Evolutionary conservation across 1,140 invertebrate genomes (phyloP).

Genomic region (Oncopeltus fasciatus): DNA sequence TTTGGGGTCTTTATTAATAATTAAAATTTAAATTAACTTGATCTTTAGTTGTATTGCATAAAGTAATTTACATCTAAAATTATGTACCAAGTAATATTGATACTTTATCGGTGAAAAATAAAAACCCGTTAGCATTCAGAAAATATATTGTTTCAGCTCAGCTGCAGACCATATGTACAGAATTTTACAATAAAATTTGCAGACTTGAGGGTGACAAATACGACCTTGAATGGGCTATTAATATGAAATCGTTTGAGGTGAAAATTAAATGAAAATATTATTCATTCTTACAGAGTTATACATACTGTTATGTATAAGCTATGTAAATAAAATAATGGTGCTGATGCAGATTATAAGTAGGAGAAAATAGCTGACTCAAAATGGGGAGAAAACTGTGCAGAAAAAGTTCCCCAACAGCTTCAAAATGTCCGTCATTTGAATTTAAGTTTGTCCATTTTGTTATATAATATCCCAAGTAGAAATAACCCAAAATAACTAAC

Average conservation of each 20-base stretch:
- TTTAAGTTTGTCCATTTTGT: neutral
- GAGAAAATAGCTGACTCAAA: conserved; percentile 9
- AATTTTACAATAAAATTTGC: conserved; percentile 81
- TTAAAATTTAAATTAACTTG: neutral
- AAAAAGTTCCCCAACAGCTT: conserved; percentile 13
- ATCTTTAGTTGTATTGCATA: neutral
- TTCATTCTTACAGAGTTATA: neutral
- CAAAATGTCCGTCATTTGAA: neutral
- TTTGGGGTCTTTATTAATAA: neutral
- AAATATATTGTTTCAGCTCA: conserved; percentile 52
- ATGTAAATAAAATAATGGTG: conserved; percentile 6
- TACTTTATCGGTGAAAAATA: conserved; percentile 1
- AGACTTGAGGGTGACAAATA: conserved; percentile 93
- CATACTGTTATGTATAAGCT: neutral
- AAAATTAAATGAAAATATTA: conserved; percentile 25
- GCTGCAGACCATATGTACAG: conserved; percentile 87
- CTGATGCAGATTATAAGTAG: conserved; percentile 9
- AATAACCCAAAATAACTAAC: neutral
- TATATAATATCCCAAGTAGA: neutral
- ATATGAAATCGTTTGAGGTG: conserved; percentile 92
- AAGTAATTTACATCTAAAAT: no score
- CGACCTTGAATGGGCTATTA: conserved; percentile 92
- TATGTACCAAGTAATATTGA: neutral
- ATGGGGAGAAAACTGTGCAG: conserved; percentile 19
- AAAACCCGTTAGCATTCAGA: neutral